Base-by-base conservation (phyloP, 2,797 vertebrate genomes). In the Cuculus canorus region DNA sequence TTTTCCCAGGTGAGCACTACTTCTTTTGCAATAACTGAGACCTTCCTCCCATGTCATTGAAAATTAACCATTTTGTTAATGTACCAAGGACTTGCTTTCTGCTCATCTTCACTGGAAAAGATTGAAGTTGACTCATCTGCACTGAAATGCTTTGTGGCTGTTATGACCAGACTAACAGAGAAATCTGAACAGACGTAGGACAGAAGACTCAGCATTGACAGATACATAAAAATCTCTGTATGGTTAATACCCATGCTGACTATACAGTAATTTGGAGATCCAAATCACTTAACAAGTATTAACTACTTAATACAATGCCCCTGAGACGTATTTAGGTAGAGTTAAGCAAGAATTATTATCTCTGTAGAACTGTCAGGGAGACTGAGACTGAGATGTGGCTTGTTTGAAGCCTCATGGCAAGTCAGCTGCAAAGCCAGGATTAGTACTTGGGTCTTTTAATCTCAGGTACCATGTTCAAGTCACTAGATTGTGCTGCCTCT, bases 281-380 rank as follows among this genome's bases (percentile, higher is more conserved):
- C 80, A 84, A 88, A 96, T 94, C 92, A 81, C 89, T 93, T 95
- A 92, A 90, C 91, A 96, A 86, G 85, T 91, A 92, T 95, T 94
- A 96, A 82, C 66, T 90, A 59, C 89, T 90, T 91, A 70, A 91
- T 76, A 81, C 77, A 94, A 82, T 90, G 77, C 85, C 95, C 87
- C 39, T 82, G 93, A 88, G 95, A 93, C 63, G 37, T 91, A 79
- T 87, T 93, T 91, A 90, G 80, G 82, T 93, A 94, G 57, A 90
- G 53, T 75, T 93, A 93, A 87, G 90, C 45, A 88, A 96, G 93
- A 93, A 79, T 97, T 94, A 95, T 82, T 94, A 82, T 96, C 89
- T 94, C 80, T n/a, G 0, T 57, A 72, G 77, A 83, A 84, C 4
- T 95, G 92, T 91, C 82, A 63, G 47, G 59, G 69, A 94, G 79